Percentiles rank a stretch among this genome's conserved stretches.
These are phyloP conservation scores for Mungos mungo DNA, from an alignment of 2,113 vertebrate genomes.

Conservation along the genomic window DNA sequence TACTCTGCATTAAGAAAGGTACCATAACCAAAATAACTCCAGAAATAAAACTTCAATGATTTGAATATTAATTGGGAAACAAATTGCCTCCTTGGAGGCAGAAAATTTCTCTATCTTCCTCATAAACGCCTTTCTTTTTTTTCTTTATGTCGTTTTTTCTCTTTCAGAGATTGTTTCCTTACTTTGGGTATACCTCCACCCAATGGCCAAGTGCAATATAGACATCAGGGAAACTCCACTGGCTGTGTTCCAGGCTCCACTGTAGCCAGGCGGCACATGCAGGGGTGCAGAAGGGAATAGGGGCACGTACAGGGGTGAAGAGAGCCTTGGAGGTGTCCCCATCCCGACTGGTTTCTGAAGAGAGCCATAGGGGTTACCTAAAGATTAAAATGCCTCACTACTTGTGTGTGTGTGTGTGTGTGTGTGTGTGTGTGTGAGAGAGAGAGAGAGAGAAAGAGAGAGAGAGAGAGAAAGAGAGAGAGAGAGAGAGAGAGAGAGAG, in stretches of 20 bases:
- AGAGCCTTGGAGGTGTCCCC: background rate
- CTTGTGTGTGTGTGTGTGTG: background rate
- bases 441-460: too few relatives aligned
- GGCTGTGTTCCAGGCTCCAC: slow-evolving; percentile 76
- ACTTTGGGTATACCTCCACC: slow-evolving; percentile 85
- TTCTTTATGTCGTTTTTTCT: background rate
- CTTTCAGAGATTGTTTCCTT: slow-evolving; percentile 56
- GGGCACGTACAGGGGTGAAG: slow-evolving; percentile 8
- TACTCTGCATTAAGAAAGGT: background rate
- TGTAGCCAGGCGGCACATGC: slow-evolving; percentile 65
- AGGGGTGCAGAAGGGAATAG: background rate
- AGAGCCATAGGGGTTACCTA: background rate
- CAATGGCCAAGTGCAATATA: slow-evolving; percentile 84
- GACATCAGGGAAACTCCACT: slow-evolving; percentile 83
- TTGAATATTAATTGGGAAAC: slow-evolving; percentile 54
- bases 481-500: too few relatives aligned
- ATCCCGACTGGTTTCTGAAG: background rate
- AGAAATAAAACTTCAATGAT: slow-evolving; percentile 3
- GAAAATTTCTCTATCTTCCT: background rate
- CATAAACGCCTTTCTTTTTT: slow-evolving; percentile 10
- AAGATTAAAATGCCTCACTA: background rate
- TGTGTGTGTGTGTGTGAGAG: too few relatives aligned
- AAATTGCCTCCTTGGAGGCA: slow-evolving; percentile 10
- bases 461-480: background rate
- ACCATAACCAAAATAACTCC: background rate